phyloP scores from a whole-genome alignment of 2,113 vertebrate species.

The Paratilapia polleni region DNA sequence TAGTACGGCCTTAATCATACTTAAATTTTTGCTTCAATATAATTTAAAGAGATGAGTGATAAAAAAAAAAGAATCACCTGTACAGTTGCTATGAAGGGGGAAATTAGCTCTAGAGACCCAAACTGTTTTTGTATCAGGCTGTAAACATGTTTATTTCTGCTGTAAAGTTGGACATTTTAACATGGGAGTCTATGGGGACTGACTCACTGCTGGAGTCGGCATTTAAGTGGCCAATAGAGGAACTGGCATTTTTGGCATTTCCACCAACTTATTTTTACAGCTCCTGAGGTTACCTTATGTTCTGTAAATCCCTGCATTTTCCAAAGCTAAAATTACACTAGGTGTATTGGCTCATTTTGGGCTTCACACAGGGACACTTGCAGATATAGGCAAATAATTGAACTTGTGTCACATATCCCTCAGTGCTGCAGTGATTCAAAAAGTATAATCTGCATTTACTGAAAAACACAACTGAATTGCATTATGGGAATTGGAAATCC shows the following conservation, averaged over 20 bases:
- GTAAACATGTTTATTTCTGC: not conserved
- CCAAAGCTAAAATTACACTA: not conserved
- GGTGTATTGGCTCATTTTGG: fast-evolving
- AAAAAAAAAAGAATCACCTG: not conserved
- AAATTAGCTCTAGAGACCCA: not conserved
- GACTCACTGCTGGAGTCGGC: too few relatives aligned
- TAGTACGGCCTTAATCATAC: too few relatives aligned
- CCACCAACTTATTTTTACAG: not conserved
- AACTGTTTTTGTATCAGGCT: too few relatives aligned
- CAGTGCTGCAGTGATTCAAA: not conserved
- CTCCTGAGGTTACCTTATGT: not conserved
- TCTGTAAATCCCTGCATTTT: not conserved
- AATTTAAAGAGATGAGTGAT: fast-evolving
- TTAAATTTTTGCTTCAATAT: not conserved
- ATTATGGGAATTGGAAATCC: not conserved
- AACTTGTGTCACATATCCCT: not conserved
- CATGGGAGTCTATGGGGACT: not conserved
- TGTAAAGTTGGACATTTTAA: not conserved
- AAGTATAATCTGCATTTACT: not conserved
- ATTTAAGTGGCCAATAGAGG: too few relatives aligned
- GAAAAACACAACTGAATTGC: not conserved
- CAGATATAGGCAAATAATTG: not conserved
- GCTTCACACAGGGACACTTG: not conserved
- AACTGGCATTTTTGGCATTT: not conserved
- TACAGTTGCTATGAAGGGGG: too few relatives aligned